Percentiles rank a stretch among this genome's conserved stretches.
Conservation (phyloP, 2,888 invertebrate genomes). For the Neocrepidodera transversa region DNA sequence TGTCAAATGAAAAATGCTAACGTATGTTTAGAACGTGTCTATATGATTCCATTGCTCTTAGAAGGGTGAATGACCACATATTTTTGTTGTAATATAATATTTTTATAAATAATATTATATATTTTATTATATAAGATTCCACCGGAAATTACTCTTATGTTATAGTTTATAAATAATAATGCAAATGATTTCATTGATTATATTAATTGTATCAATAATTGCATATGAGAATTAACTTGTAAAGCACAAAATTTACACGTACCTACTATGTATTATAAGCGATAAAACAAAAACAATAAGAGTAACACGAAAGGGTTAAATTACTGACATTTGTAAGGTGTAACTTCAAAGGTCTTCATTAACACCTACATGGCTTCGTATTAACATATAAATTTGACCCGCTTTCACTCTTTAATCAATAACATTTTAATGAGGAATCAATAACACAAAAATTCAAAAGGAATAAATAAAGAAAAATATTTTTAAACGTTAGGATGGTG, state of each 20-base stretch:
- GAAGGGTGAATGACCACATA: slow-evolving; percentile 39
- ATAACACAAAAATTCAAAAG: no score
- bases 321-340: slow-evolving; percentile 12
- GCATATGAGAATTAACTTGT: no score
- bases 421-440: slow-evolving; percentile 34
- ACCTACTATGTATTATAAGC: background rate
- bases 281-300: background rate
- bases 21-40: slow-evolving; percentile 47
- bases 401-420: slow-evolving; percentile 29
- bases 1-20: slow-evolving; percentile 49
- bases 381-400: slow-evolving; percentile 34
- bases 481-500: background rate
- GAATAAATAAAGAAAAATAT: background rate
- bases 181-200: no score
- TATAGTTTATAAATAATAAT: no score
- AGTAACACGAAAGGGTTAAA: slow-evolving; percentile 4
- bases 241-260: no score
- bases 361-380: slow-evolving; percentile 33
- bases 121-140: slow-evolving; percentile 12
- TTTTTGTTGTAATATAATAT: slow-evolving; percentile 29
- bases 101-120: slow-evolving; percentile 23
- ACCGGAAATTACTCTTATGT: slow-evolving; percentile 10
- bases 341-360: slow-evolving; percentile 41
- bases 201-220: no score
- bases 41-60: slow-evolving; percentile 37